A percentile compares a stretch with the other conserved stretches of the same genome.
phyloP scores from a whole-genome alignment of 2,113 vertebrate genomes.

The Uropsilus gracilis region DNA sequence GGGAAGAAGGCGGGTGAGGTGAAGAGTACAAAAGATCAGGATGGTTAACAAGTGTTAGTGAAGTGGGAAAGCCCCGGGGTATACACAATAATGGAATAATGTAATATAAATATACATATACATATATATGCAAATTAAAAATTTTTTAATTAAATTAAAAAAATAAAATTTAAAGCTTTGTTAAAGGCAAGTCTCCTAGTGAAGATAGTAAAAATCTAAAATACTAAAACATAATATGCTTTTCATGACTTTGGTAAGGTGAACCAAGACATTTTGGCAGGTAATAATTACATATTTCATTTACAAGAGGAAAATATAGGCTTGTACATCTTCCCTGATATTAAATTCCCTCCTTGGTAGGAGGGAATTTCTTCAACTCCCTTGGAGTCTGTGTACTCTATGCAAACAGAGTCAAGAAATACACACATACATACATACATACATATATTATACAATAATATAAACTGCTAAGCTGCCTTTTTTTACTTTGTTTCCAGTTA shows the following conservation, averaged over 20 bases:
- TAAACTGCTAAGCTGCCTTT: not conserved
- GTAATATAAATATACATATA: no score
- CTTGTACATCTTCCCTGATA: not conserved
- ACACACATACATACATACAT: no score
- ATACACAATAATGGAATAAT: no score
- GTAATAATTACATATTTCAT: not conserved
- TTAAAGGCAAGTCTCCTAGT: not conserved
- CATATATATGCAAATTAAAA: no score
- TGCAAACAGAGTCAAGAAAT: not conserved
- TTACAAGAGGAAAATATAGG: not conserved
- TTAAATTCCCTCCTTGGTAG: not conserved
- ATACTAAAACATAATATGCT: not conserved
- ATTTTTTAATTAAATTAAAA: no score
- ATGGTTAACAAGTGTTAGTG: no score
- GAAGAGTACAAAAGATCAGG: no score
- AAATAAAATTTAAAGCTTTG: not conserved
- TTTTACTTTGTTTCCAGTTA: slow-evolving; percentile 17
- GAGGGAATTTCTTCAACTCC: not conserved
- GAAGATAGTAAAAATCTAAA: slow-evolving; percentile 28
- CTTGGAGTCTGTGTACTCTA: not conserved
- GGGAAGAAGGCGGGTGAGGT: no score
- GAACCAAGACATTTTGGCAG: not conserved
- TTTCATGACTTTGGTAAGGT: not conserved
- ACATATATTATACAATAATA: not conserved
- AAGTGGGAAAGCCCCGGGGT: no score